Evolutionary conservation across 2,113 vertebrate species (phyloP).

Genomic region (Trachemys scripta): DNA sequence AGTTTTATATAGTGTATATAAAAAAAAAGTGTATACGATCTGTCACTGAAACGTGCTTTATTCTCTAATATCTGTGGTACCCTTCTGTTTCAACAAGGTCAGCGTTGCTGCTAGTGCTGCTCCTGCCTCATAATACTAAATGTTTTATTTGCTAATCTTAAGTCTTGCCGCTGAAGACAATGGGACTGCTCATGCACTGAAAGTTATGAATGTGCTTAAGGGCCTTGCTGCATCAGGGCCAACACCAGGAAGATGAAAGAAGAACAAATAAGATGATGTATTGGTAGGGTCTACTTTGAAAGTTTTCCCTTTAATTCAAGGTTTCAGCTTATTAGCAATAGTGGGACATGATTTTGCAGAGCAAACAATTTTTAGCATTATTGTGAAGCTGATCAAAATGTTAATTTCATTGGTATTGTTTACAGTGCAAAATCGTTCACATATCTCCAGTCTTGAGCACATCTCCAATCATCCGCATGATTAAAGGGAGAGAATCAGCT

Average conservation of each 20-base stretch:
- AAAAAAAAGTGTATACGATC: neutral
- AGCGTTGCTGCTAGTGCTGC: slow-evolving; percentile 63
- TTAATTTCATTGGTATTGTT: slow-evolving; percentile 69
- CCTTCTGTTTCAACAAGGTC: slow-evolving; percentile 55
- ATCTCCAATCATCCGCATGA: slow-evolving; percentile 4
- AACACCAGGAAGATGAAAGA: slow-evolving; percentile 56
- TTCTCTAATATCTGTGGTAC: slow-evolving; percentile 42
- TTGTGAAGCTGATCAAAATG: slow-evolving; percentile 67
- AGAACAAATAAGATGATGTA: slow-evolving; percentile 51
- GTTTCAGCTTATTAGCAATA: slow-evolving; percentile 66
- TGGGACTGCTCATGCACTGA: neutral
- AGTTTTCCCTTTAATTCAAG: slow-evolving; percentile 64
- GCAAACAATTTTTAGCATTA: slow-evolving; percentile 54
- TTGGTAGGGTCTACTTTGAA: slow-evolving; percentile 68
- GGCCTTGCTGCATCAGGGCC: slow-evolving; percentile 71
- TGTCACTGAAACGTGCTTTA: slow-evolving; percentile 64
- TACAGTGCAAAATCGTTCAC: slow-evolving; percentile 59
- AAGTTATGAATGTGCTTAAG: slow-evolving; percentile 35
- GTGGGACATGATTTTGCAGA: slow-evolving; percentile 12
- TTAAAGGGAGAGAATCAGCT: slow-evolving; percentile 7
- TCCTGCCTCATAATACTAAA: neutral
- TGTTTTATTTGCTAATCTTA: slow-evolving; percentile 53
- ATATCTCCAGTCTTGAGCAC: neutral
- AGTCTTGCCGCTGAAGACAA: slow-evolving; percentile 28
- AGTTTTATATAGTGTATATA: slow-evolving; percentile 47